Evolutionary conservation across 92 coral and sea anemone genomes (phyloP).

Genomic region (Bergia puertoricense): DNA sequence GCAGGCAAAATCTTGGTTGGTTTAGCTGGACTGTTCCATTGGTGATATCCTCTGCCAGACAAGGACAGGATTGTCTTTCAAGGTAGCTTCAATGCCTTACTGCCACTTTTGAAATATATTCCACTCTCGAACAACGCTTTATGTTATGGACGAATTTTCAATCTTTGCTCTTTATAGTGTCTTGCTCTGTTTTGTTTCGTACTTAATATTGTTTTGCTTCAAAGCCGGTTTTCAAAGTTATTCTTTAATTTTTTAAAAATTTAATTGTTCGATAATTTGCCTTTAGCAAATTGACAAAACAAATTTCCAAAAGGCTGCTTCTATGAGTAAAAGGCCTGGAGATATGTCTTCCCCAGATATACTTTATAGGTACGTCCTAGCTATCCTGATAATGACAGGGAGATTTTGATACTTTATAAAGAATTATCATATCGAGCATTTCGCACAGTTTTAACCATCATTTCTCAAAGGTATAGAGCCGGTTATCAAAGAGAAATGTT

Average conservation of each 20-base stretch:
- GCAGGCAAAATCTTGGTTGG: neutral
- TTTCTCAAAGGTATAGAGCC: neutral
- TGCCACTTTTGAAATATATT: too few relatives aligned
- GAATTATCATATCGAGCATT: too few relatives aligned
- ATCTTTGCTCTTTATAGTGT: neutral
- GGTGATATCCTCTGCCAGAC: neutral
- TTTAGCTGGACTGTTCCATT: neutral
- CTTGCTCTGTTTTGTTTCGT: neutral
- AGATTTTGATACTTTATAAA: neutral
- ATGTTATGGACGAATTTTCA: neutral
- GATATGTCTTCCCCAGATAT: too few relatives aligned
- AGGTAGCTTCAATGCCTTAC: neutral
- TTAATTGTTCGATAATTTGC: neutral
- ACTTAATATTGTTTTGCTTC: neutral
- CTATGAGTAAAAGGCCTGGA: neutral
- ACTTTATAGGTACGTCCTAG: too few relatives aligned
- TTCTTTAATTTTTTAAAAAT: neutral
- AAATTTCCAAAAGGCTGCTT: neutral
- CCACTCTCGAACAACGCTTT: neutral
- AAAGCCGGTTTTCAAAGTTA: neutral
- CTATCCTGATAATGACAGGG: too few relatives aligned
- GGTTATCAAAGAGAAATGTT: neutral
- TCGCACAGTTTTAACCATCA: neutral
- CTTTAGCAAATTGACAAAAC: neutral
- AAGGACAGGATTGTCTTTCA: neutral